Evolutionary conservation across 2,888 invertebrate species (phyloP).

Genomic region (Caenorhabditis auriculariae): DNA sequence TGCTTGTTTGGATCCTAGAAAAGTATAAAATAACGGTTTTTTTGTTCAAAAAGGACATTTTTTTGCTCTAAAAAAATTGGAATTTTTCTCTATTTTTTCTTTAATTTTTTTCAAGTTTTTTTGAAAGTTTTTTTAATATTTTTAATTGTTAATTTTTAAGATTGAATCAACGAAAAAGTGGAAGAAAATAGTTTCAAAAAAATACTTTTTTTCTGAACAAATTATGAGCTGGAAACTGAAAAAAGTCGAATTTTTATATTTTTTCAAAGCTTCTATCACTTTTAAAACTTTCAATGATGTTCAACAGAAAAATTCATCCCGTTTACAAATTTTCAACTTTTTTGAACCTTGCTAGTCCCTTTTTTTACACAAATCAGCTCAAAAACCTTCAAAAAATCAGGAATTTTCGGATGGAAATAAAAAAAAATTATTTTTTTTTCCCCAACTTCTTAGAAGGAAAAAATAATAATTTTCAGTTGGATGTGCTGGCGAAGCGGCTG

Average conservation of each 20-base stretch:
- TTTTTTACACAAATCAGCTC: neutral
- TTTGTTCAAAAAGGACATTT: too few species aligned
- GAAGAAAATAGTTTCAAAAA: neutral
- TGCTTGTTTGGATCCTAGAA: too few species aligned
- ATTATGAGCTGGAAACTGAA: too few species aligned
- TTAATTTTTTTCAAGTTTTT: constrained; percentile 5
- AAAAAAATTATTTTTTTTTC: constrained; percentile 10
- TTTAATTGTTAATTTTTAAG: neutral
- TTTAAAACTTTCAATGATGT: too few species aligned
- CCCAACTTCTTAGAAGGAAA: too few species aligned
- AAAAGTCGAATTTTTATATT: too few species aligned
- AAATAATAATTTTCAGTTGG: constrained; percentile 49
- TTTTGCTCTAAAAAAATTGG: neutral
- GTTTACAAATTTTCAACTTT: constrained; percentile 1
- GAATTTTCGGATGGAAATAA: constrained; percentile 2
- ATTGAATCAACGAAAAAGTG: neutral
- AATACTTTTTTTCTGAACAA: too few species aligned
- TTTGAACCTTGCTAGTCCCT: constrained; percentile 6
- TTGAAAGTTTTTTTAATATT: neutral
- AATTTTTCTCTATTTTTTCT: neutral
- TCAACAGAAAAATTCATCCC: too few species aligned
- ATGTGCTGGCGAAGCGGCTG: constrained; percentile 53
- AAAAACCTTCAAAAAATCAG: neutral
- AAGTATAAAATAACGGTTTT: too few species aligned
- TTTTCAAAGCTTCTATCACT: too few species aligned